A percentile compares a stretch with the other conserved stretches of the same genome.
Conservation (phyloP, 2,888 invertebrate species). For the Lamproptera curius region DNA sequence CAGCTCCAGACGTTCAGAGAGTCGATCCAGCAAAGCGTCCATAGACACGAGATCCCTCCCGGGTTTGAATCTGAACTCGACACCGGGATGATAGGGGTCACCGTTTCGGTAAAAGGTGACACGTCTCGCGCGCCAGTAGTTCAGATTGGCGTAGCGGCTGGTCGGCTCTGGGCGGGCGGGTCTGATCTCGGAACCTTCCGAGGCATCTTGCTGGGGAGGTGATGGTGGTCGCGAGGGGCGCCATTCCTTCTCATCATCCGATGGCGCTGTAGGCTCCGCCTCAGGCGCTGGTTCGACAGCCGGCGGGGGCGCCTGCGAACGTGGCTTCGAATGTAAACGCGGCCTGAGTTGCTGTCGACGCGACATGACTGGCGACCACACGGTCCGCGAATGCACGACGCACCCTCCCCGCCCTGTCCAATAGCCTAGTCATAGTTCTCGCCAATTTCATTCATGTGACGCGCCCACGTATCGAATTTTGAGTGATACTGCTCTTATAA, state of each 20-base stretch:
- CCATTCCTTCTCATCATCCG: conserved; percentile 76
- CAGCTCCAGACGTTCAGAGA: conserved; percentile 91
- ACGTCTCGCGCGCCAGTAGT: conserved; percentile 91
- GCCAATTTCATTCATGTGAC: conserved; percentile 31
- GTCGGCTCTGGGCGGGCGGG: conserved; percentile 77
- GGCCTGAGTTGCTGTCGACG: conserved; percentile 63
- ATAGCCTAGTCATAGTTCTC: conserved; percentile 30
- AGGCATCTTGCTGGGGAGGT: conserved; percentile 65
- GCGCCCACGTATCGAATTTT: not conserved
- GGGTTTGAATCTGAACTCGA: conserved; percentile 91
- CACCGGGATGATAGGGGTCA: conserved; percentile 93
- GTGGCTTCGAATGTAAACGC: conserved; percentile 56
- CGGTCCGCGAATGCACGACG: conserved; percentile 54
- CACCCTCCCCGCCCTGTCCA: conserved; percentile 45
- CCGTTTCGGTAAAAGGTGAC: conserved; percentile 96
- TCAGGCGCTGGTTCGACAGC: conserved; percentile 62
- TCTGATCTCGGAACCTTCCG: conserved; percentile 75
- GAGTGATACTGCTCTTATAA: not conserved
- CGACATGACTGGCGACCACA: conserved; percentile 60
- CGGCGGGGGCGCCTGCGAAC: conserved; percentile 67
- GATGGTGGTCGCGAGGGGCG: conserved; percentile 51
- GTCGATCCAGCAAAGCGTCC: conserved; percentile 90
- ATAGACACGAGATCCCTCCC: conserved; percentile 92
- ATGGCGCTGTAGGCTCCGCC: conserved; percentile 57
- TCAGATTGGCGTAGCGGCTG: conserved; percentile 86